Evolutionary conservation across 2,113 vertebrate genomes (phyloP).

Genomic region (Oncorhynchus masou): DNA sequence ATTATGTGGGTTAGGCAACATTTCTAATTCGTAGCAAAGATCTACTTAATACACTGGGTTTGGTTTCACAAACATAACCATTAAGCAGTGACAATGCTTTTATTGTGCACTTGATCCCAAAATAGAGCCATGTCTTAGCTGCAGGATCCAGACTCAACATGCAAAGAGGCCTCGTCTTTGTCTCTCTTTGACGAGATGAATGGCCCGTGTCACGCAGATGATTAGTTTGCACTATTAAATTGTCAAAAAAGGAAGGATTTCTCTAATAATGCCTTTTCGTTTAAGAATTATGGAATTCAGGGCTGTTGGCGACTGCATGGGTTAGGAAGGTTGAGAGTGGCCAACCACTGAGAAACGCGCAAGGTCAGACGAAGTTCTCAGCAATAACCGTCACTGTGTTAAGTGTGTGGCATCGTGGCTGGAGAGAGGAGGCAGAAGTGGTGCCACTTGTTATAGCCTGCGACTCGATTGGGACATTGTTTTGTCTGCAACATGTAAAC

Average conservation of each 20-base stretch:
- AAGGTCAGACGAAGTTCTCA: constrained; percentile 81
- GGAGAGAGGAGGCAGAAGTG: constrained; percentile 21
- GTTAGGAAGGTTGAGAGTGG: constrained; percentile 59
- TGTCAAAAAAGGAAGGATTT: constrained; percentile 90
- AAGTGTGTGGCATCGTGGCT: constrained; percentile 39
- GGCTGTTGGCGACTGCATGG: constrained; percentile 66
- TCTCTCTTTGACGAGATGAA: constrained; percentile 87
- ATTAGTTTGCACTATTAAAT: constrained; percentile 94
- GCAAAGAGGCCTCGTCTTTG: constrained; percentile 83
- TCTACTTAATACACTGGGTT: constrained; percentile 85
- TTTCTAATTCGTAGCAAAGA: constrained; percentile 81
- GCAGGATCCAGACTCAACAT: constrained; percentile 60
- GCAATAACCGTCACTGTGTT: constrained; percentile 43
- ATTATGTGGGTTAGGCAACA: constrained; percentile 64
- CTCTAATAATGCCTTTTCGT: constrained; percentile 78
- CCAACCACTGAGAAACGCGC: constrained; percentile 43
- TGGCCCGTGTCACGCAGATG: constrained; percentile 88
- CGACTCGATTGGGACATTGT: not conserved
- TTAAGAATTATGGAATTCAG: constrained; percentile 80
- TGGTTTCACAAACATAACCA: constrained; percentile 92
- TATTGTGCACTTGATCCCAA: constrained; percentile 87
- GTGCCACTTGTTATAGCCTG: not conserved
- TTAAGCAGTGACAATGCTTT: constrained; percentile 86
- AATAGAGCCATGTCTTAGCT: constrained; percentile 75
- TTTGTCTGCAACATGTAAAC: too few species aligned